phyloP scores from a whole-genome alignment of 2,888 invertebrate genomes.

The Acleris holmiana region DNA sequence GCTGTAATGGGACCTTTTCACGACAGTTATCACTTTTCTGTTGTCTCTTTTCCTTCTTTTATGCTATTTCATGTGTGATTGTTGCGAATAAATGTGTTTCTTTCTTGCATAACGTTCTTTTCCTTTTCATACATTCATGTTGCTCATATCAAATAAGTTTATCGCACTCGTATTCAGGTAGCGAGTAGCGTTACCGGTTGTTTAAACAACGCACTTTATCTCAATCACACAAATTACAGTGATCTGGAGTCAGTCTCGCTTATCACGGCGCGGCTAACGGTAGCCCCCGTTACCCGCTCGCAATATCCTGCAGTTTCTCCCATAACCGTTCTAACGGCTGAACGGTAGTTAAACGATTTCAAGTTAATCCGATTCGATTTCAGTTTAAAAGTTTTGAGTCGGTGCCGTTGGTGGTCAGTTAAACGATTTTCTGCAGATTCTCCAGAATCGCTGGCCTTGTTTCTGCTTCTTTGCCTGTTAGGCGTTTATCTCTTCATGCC shows the following conservation, averaged over 20 bases:
- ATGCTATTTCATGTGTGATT: too few relatives aligned
- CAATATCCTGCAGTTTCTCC: conserved; percentile 43
- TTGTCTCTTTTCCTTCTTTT: too few relatives aligned
- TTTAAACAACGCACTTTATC: conserved; percentile 34
- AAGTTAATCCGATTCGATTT: conserved; percentile 31
- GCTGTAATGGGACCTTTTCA: too few relatives aligned
- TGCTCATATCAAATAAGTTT: background rate
- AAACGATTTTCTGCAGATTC: background rate
- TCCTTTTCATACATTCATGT: background rate
- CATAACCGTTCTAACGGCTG: conserved; percentile 39
- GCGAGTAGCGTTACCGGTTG: background rate
- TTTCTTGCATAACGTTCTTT: too few relatives aligned
- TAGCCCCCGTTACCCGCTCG: conserved; percentile 39
- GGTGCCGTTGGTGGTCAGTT: conserved; percentile 2
- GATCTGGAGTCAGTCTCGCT: conserved; percentile 14
- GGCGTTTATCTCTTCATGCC: background rate
- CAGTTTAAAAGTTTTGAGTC: conserved; percentile 9
- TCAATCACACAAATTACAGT: conserved; percentile 24
- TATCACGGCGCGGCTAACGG: conserved; percentile 33
- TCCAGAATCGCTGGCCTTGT: background rate
- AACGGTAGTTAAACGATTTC: conserved; percentile 29
- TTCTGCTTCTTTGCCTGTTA: background rate
- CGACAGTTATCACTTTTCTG: too few relatives aligned
- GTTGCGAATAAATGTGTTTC: too few relatives aligned
- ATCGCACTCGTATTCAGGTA: background rate